Conservation (phyloP, 2,888 invertebrate genomes). For the Patella caerulea region DNA sequence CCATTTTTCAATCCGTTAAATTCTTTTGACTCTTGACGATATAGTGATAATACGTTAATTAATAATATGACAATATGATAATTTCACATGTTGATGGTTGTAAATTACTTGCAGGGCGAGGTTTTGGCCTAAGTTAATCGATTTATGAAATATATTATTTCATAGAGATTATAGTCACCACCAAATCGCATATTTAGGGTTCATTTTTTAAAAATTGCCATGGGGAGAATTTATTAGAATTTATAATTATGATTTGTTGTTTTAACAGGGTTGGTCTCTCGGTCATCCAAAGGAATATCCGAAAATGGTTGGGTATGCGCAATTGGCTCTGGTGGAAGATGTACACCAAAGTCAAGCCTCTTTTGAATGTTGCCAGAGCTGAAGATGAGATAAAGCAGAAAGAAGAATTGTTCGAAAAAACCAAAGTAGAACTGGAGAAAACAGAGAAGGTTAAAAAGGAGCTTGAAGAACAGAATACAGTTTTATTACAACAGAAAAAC, state of each 20-base stretch:
- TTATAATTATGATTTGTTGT: background rate
- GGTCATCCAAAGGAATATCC: slow-evolving; percentile 99
- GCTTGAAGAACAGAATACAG: slow-evolving; percentile 92
- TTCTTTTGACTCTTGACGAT: too few species aligned
- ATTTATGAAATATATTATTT: too few species aligned
- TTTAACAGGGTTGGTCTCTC: slow-evolving; percentile 86
- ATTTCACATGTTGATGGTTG: too few species aligned
- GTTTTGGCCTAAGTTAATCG: too few species aligned
- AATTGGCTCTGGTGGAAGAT: slow-evolving; percentile 99
- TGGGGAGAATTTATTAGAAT: too few species aligned
- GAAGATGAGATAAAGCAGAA: slow-evolving; percentile 98
- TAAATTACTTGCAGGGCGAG: too few species aligned
- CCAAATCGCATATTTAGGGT: too few species aligned
- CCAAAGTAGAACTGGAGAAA: slow-evolving; percentile 93
- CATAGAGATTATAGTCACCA: too few species aligned
- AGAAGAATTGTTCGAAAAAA: slow-evolving; percentile 96
- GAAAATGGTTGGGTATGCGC: slow-evolving; percentile 98
- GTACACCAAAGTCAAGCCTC: slow-evolving; percentile 84
- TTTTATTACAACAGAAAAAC: slow-evolving; percentile 94
- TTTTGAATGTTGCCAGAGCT: slow-evolving; percentile 98
- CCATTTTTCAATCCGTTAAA: too few species aligned
- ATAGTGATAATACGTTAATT: too few species aligned
- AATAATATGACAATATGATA: too few species aligned
- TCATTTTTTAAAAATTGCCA: too few species aligned
- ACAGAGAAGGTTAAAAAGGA: slow-evolving; percentile 98